Conservation (phyloP, 2,888 invertebrate genomes). For the Spodoptera littoralis region DNA sequence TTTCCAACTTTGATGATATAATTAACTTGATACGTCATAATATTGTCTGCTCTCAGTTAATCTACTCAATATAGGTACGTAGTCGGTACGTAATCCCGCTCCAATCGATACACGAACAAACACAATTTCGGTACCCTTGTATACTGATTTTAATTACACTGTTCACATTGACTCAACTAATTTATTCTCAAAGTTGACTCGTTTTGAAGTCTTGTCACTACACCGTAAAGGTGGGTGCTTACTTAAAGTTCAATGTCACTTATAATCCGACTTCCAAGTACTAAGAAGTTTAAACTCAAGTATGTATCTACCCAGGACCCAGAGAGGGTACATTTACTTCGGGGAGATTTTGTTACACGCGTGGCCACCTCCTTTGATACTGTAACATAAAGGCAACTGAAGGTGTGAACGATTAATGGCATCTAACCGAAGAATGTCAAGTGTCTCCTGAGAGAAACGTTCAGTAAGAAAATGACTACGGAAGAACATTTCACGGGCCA, state of each 20-base stretch:
- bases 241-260: conserved; percentile 49
- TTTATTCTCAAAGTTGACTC: conserved; percentile 49
- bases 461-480: conserved; percentile 80
- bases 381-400: conserved; percentile 32
- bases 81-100: conserved; percentile 19
- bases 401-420: conserved; percentile 63
- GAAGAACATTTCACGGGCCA: conserved; percentile 85
- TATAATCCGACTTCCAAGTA: conserved; percentile 41
- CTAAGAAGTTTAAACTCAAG: conserved; percentile 29
- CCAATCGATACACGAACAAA: conserved; percentile 39
- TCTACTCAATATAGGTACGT: background rate
- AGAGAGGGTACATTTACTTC: conserved; percentile 36
- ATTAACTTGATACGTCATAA: conserved; percentile 31
- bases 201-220: conserved; percentile 51
- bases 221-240: conserved; percentile 36
- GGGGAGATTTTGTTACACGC: conserved; percentile 41
- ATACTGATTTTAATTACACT: conserved; percentile 45
- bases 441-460: conserved; percentile 72
- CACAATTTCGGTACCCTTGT: conserved; percentile 22
- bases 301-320: conserved; percentile 25
- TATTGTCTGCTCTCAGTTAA: conserved; percentile 9
- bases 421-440: conserved; percentile 73
- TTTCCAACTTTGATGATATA: conserved; percentile 20
- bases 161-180: conserved; percentile 42
- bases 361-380: conserved; percentile 37